phyloP scores from a whole-genome alignment of 2,797 vertebrate species.

The Remorina albescens region DNA sequence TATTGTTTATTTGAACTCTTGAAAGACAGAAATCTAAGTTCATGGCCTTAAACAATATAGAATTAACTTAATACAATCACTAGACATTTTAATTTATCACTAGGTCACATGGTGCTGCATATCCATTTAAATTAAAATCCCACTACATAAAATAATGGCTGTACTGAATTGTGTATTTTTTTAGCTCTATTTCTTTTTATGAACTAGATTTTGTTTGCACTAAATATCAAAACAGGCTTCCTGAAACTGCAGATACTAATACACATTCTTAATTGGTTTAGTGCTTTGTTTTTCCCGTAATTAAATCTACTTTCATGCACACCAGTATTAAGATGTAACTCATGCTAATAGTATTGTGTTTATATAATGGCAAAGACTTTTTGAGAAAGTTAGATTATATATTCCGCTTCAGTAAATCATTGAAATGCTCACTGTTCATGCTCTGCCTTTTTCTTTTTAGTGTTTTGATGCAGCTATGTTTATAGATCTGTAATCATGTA shows the following conservation, averaged over 20 bases:
- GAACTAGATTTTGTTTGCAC: background rate
- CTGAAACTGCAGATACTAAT: background rate
- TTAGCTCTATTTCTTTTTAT: background rate
- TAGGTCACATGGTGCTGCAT: background rate
- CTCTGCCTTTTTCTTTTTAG: slow-evolving; percentile 42
- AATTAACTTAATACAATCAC: background rate
- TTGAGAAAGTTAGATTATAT: background rate
- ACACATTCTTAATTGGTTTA: background rate
- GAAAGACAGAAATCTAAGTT: background rate
- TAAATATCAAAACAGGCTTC: background rate
- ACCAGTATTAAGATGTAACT: slow-evolving; percentile 2
- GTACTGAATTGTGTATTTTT: no score
- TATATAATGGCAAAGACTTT: background rate
- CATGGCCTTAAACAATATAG: slow-evolving; percentile 39
- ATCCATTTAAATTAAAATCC: background rate
- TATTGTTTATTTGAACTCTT: background rate
- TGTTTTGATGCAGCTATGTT: slow-evolving; percentile 23
- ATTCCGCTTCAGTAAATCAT: slow-evolving; percentile 32
- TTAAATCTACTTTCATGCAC: background rate
- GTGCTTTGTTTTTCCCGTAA: background rate
- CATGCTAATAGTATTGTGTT: background rate
- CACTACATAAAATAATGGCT: background rate
- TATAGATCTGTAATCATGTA: slow-evolving; percentile 9
- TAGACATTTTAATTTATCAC: background rate
- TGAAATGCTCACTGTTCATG: slow-evolving; percentile 7